Percentiles rank a stretch among this genome's conserved stretches.
Evolutionary conservation across 37 sponge, comb jelly and placozoan genomes (phyloP).

Genomic region (Corticium candelabrum): DNA sequence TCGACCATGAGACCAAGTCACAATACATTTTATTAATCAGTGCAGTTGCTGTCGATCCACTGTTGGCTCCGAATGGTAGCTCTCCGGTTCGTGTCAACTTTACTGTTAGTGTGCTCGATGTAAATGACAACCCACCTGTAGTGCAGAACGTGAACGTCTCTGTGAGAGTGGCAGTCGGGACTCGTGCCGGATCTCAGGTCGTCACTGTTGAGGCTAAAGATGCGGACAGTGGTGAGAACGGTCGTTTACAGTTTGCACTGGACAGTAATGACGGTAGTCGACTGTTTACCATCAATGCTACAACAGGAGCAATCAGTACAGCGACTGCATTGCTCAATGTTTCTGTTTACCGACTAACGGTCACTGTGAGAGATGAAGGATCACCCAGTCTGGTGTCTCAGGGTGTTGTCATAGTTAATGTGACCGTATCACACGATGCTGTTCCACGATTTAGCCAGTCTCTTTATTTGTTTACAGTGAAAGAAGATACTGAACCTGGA

Average conservation of each 20-base stretch:
- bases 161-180: no score
- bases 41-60: constrained; percentile 16
- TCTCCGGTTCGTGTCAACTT: constrained; percentile 31
- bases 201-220: constrained; percentile 57
- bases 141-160: no score
- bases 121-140: constrained; percentile 70
- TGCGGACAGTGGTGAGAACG: constrained; percentile 40
- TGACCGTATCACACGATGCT: constrained; percentile 23
- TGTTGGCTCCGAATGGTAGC: constrained; percentile 23
- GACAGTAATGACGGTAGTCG: constrained; percentile 41
- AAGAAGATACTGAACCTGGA: constrained; percentile 23
- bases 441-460: constrained; percentile 36
- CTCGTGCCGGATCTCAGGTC: constrained; percentile 38
- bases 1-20: constrained; percentile 44
- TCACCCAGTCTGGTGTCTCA: not conserved
- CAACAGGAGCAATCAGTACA: constrained; percentile 41
- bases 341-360: not conserved
- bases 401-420: not conserved
- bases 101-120: constrained; percentile 32
- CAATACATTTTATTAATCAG: constrained; percentile 34
- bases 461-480: constrained; percentile 13
- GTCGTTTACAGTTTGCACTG: not conserved
- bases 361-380: not conserved
- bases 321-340: not conserved
- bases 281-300: constrained; percentile 36